phyloP scores from a whole-genome alignment of 2,113 vertebrate species.

The Gnathonemus echidnorhynchus region DNA sequence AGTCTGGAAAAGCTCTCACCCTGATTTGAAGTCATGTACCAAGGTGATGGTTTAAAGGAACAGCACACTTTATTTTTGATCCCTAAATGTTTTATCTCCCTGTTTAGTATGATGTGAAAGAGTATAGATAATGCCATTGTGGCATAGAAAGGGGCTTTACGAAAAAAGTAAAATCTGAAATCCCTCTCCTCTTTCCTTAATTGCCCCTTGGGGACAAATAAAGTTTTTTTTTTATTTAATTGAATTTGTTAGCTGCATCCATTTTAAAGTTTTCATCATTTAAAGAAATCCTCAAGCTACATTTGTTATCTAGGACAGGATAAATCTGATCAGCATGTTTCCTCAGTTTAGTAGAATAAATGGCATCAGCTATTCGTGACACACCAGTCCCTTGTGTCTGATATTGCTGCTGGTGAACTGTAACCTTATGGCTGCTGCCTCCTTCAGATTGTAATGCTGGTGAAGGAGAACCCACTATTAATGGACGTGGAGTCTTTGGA shows the following conservation, averaged over 20 bases:
- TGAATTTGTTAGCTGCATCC: background rate
- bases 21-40: background rate
- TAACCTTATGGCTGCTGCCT: background rate
- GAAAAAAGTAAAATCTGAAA: background rate
- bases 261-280: background rate
- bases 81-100: background rate
- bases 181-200: background rate
- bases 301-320: background rate
- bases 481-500: constrained; percentile 73
- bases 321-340: background rate
- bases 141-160: background rate
- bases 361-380: background rate
- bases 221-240: no score
- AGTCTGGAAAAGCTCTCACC: background rate
- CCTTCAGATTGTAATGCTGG: constrained; percentile 78
- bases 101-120: background rate
- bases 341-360: background rate
- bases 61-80: background rate
- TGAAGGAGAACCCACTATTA: constrained; percentile 87
- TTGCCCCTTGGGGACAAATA: no score
- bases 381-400: background rate
- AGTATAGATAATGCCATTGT: background rate
- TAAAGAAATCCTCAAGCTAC: background rate
- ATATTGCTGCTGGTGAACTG: background rate
- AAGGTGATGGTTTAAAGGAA: background rate